phyloP scores from a whole-genome alignment of 2,797 vertebrate species.

The Lagorchestes hirsutus region DNA sequence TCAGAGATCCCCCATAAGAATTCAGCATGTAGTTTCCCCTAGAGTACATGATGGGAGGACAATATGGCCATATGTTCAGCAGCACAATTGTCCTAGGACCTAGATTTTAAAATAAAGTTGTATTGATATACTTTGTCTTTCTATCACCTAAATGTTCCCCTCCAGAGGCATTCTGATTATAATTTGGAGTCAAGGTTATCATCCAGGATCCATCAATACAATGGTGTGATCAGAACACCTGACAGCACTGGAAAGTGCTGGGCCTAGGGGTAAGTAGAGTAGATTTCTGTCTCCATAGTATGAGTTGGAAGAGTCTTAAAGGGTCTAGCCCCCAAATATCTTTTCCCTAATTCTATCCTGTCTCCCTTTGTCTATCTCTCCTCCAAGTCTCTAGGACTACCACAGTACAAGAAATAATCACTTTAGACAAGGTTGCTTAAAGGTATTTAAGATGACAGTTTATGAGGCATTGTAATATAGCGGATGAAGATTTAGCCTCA shows the following conservation, averaged over 20 bases:
- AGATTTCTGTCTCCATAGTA: not conserved
- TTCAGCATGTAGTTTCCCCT: not conserved
- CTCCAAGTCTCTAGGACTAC: too few relatives aligned
- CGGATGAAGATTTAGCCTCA: too few relatives aligned
- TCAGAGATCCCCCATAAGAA: not conserved
- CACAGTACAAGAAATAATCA: too few relatives aligned
- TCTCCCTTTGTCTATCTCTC: too few relatives aligned
- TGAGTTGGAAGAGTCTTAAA: not conserved
- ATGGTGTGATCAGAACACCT: not conserved
- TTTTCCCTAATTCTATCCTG: too few relatives aligned
- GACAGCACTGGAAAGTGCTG: not conserved
- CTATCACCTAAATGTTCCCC: not conserved
- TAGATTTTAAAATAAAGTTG: not conserved
- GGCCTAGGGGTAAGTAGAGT: not conserved
- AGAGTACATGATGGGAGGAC: not conserved
- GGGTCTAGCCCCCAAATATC: not conserved
- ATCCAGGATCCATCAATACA: not conserved
- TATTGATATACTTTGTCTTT: not conserved
- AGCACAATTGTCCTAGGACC: not conserved
- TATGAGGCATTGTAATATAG: too few relatives aligned
- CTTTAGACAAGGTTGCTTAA: too few relatives aligned
- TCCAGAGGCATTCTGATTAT: not conserved
- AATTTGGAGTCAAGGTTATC: not conserved
- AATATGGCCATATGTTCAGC: not conserved
- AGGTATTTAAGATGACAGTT: too few relatives aligned